Evolutionary conservation across 2,888 invertebrate species (phyloP).

Genomic region (Myathropa florea): DNA sequence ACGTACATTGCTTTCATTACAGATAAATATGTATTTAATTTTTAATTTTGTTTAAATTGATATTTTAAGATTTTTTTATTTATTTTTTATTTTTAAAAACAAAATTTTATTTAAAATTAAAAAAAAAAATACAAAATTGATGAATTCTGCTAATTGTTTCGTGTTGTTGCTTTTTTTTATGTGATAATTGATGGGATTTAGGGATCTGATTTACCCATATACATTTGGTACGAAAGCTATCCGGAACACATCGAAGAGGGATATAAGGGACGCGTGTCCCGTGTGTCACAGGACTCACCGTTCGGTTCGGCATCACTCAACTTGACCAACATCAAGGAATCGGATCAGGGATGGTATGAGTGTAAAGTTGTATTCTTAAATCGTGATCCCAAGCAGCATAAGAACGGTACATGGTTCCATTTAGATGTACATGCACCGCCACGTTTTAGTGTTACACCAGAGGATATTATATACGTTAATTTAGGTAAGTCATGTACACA

Average conservation of each 20-base stretch:
- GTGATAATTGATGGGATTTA: conserved; percentile 78
- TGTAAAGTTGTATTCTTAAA: conserved; percentile 97
- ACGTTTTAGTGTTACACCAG: conserved; percentile 96
- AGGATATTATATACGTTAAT: conserved; percentile 97
- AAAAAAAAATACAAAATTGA: neutral
- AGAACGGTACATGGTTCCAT: conserved; percentile 99
- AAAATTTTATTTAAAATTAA: conserved; percentile 25
- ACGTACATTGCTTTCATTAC: conserved; percentile 58
- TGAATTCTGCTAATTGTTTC: conserved; percentile 25
- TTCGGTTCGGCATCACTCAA: conserved; percentile 97
- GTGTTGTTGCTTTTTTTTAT: conserved; percentile 37
- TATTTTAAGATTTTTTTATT: conserved; percentile 23
- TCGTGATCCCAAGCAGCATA: conserved; percentile 94
- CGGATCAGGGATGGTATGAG: conserved; percentile 98
- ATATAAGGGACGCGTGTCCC: conserved; percentile 94
- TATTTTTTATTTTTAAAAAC: conserved; percentile 35
- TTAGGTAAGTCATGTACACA: conserved; percentile 84
- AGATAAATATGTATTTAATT: neutral
- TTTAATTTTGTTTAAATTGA: conserved; percentile 9
- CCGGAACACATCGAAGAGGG: conserved; percentile 97
- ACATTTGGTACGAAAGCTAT: conserved; percentile 99
- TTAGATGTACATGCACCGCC: conserved; percentile 98
- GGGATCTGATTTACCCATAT: conserved; percentile 98
- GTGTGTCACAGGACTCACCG: conserved; percentile 92
- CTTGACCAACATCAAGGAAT: conserved; percentile 95